phyloP scores from a whole-genome alignment of 2,113 vertebrate species.

The Stegastes partitus region DNA sequence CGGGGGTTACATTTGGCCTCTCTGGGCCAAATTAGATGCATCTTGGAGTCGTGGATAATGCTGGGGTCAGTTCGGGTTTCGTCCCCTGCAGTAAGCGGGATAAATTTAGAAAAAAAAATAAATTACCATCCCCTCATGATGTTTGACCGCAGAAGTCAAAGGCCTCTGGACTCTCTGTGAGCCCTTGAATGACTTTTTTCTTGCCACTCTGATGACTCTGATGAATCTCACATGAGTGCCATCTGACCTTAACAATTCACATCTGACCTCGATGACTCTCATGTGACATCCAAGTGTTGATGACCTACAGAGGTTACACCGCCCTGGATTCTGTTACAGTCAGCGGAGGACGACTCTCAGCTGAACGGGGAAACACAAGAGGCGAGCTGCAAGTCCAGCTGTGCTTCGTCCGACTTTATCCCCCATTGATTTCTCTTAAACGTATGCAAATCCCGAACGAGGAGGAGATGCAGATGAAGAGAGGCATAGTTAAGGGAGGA shows the following conservation, averaged over 20 bases:
- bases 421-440: slow-evolving; percentile 9
- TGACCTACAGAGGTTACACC: slow-evolving; percentile 14
- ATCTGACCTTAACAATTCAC: slow-evolving; percentile 27
- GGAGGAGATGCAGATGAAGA: slow-evolving; percentile 1
- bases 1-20: slow-evolving; percentile 29
- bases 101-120: background rate
- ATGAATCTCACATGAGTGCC: slow-evolving; percentile 55
- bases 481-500: background rate
- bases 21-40: slow-evolving; percentile 43
- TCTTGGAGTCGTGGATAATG: no score
- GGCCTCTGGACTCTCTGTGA: slow-evolving; percentile 1
- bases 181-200: slow-evolving; percentile 22
- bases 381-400: background rate
- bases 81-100: background rate
- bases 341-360: slow-evolving; percentile 5
- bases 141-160: background rate
- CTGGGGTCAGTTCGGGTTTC: slow-evolving; percentile 23
- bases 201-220: slow-evolving; percentile 29
- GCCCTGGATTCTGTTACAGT: background rate
- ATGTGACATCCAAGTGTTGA: slow-evolving; percentile 48
- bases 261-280: slow-evolving; percentile 45
- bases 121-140: background rate
- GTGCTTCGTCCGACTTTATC: slow-evolving; percentile 11
- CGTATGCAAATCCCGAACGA: slow-evolving; percentile 19
- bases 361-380: background rate